These are phyloP conservation scores for Petromus typicus DNA, from an alignment of 2,113 vertebrate genomes.

Conservation along the genomic window DNA sequence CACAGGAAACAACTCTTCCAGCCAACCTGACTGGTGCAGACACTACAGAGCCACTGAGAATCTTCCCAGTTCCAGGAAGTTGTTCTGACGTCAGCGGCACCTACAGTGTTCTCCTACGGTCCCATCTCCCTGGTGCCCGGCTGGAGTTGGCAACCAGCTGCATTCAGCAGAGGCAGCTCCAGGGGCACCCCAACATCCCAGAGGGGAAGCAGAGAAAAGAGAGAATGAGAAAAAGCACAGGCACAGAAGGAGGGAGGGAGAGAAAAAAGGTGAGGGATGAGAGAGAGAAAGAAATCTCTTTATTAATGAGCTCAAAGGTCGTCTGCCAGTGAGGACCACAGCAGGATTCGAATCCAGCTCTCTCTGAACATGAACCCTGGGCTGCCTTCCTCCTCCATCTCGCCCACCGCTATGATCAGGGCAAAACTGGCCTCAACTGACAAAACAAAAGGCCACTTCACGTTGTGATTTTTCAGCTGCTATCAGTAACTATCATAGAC, in stretches of 20 bases:
- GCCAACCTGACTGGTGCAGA: neutral
- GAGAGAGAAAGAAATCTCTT: neutral
- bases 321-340: neutral
- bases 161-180: neutral
- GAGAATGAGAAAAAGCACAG: neutral
- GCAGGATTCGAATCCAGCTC: neutral
- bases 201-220: neutral
- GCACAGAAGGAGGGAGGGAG: rapidly evolving
- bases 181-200: neutral
- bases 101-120: neutral
- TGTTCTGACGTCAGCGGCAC: neutral
- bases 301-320: neutral
- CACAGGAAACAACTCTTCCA: neutral
- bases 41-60: neutral
- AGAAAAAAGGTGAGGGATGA: rapidly evolving
- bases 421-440: neutral
- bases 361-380: neutral
- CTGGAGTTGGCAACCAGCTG: neutral
- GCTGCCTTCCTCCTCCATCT: neutral
- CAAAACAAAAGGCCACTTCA: neutral
- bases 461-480: neutral
- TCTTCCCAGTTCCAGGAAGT: neutral
- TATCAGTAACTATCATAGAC: neutral
- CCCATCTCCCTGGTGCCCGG: neutral
- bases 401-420: neutral